phyloP scores from a whole-genome alignment of 2,113 vertebrate genomes.

The Sciurus niger region DNA sequence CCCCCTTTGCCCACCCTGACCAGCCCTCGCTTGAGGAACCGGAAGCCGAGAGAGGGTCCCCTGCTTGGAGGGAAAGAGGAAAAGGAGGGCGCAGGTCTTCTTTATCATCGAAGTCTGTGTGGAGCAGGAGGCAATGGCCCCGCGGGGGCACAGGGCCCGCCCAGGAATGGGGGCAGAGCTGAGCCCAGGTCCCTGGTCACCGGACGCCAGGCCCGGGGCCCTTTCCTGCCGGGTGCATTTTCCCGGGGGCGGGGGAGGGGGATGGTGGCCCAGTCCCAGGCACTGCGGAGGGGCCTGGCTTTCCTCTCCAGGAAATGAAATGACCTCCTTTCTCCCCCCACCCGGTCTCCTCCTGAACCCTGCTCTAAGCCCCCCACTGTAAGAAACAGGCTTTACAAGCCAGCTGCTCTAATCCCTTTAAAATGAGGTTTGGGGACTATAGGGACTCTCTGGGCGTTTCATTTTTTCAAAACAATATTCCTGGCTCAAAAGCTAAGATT shows the following conservation, averaged over 20 bases:
- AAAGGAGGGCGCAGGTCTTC: not conserved
- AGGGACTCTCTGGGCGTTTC: conserved; percentile 83
- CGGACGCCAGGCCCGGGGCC: conserved; percentile 13
- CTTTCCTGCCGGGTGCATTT: conserved; percentile 72
- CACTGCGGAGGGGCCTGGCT: conserved; percentile 72
- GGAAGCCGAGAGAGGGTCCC: not conserved
- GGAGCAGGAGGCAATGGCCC: not conserved
- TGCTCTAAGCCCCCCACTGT: conserved; percentile 87
- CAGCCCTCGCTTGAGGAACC: fast-evolving
- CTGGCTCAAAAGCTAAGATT: conserved; percentile 56
- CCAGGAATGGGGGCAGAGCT: conserved; percentile 19
- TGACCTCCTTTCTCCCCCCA: conserved; percentile 82
- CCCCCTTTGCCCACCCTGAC: not conserved
- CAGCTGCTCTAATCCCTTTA: conserved; percentile 89
- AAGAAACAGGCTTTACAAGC: conserved; percentile 89
- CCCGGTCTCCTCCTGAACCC: conserved; percentile 83
- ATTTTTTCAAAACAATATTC: conserved; percentile 77
- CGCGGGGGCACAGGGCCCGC: conserved; percentile 41
- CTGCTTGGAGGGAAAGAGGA: not conserved
- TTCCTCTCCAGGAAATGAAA: conserved; percentile 89
- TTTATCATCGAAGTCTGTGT: not conserved
- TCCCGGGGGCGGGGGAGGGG: conserved; percentile 70
- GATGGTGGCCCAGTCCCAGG: conserved; percentile 53
- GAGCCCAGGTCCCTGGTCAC: not conserved
- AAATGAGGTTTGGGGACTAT: conserved; percentile 87